A percentile compares a stretch with the other conserved stretches of the same genome.
These are phyloP conservation scores for Cephonodes hylas DNA, from an alignment of 2,888 invertebrate species.

Conservation along the genomic window DNA sequence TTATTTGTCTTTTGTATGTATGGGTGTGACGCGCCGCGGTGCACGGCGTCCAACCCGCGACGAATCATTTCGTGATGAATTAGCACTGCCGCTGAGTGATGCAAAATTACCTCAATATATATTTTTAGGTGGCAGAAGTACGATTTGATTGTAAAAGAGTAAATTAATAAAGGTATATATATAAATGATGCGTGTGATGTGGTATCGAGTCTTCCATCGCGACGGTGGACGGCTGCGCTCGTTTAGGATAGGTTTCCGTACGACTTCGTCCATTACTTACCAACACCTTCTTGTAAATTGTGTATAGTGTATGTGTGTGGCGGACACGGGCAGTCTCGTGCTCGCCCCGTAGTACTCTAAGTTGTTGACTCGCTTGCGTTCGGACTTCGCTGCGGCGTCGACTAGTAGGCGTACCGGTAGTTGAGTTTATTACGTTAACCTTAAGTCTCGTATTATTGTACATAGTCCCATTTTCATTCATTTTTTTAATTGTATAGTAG, in stretches of 20 bases:
- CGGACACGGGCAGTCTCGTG: constrained; percentile 18
- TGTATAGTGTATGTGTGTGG: constrained; percentile 38
- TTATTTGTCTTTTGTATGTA: constrained; percentile 6
- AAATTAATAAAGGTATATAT: constrained; percentile 31
- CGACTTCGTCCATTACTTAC: constrained; percentile 64
- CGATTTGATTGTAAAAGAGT: constrained; percentile 25
- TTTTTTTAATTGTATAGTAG: constrained; percentile 22
- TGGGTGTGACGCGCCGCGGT: background rate
- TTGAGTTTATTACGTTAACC: constrained; percentile 23
- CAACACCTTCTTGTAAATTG: constrained; percentile 59
- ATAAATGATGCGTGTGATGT: constrained; percentile 22
- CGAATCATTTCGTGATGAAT: constrained; percentile 15
- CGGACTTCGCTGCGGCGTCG: constrained; percentile 16
- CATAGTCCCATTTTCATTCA: constrained; percentile 21
- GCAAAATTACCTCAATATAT: constrained; percentile 47
- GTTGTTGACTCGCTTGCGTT: constrained; percentile 8
- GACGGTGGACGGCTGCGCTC: constrained; percentile 20
- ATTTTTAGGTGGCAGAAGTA: constrained; percentile 45
- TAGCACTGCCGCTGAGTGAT: constrained; percentile 46
- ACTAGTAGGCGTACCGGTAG: constrained; percentile 18
- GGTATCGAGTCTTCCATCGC: constrained; percentile 65
- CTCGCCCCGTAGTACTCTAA: background rate
- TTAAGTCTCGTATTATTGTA: constrained; percentile 20
- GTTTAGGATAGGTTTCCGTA: constrained; percentile 44
- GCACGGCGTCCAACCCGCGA: constrained; percentile 5